These are phyloP conservation scores for Sceloporus undulatus DNA, from an alignment of 2,113 vertebrate genomes.

Conservation along the genomic window DNA sequence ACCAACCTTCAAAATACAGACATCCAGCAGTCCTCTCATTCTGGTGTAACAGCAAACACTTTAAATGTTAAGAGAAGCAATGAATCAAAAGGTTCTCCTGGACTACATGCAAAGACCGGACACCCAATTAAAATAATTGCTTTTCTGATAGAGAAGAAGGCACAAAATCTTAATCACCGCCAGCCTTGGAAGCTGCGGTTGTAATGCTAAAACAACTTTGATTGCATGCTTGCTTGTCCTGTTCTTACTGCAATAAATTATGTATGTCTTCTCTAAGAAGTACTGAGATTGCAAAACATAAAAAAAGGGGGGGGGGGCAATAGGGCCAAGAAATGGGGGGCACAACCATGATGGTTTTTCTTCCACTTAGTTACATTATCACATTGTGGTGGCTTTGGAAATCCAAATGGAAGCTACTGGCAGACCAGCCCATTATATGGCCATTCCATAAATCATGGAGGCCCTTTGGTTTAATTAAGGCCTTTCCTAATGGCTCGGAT, in stretches of 20 bases:
- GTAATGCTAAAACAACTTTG: neutral
- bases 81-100: neutral
- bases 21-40: neutral
- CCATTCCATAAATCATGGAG: constrained; percentile 14
- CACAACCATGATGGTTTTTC: neutral
- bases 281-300: neutral
- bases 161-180: neutral
- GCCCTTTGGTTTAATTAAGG: constrained; percentile 25
- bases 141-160: neutral
- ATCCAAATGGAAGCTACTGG: neutral
- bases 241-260: neutral
- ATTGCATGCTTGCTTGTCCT: neutral
- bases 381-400: neutral
- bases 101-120: neutral
- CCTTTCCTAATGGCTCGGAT: neutral
- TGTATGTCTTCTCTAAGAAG: neutral
- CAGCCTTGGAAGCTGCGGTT: neutral
- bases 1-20: neutral
- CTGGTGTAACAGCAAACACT: neutral
- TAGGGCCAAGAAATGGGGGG: neutral
- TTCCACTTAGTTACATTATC: constrained; percentile 9
- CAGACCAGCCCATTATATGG: neutral
- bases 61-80: neutral
- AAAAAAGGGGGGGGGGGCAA: neutral
- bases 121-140: constrained; percentile 1